Base-by-base conservation (phyloP, 1,140 invertebrate species). In the Pogonognathellus flavescens region DNA sequence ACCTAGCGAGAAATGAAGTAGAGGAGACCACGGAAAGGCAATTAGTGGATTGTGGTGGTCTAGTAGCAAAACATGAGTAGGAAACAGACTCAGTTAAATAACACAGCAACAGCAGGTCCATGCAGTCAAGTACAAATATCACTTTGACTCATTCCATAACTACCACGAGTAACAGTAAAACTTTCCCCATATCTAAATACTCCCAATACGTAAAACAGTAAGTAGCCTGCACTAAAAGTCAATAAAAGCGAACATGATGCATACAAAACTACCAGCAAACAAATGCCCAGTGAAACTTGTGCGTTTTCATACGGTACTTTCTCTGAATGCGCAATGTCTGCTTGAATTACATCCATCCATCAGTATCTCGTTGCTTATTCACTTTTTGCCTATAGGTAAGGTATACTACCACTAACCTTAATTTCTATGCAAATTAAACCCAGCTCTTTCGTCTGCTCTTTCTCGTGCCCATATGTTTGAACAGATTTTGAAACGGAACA, bases 381-480 rank as follows among this genome's bases (percentile, higher is more conserved):
- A 41, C 16, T 76, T 76, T 50, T 10, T n/a, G 14, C 49, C 6
- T 41, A 41, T 76, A 8, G 49, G 41, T n/a, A 76, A 76, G 70
- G 31, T 76, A 31, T 31, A 76, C 70, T n/a, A n/a, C n/a, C n/a
- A n/a, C n/a, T n/a, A n/a, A n/a, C 49, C 70, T 49, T 31, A 76
- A 76, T 76, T 76, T 76, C 70, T 16, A 76, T 76, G 70, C 70
- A 76, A 76, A 76, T 76, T 76, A 41, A n/a, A n/a, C 16, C 31
- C 70, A 76, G 41, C 25, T 49, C 25, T 16, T n/a, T 76, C 14
- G 59, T 62, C 66, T 70, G 1, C 66, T 70, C 11, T 41, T 14
- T 72, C 31, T 76, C 66, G 14, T 13, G 13, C 14, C 31, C 70
- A 18, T 76, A 76, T 76, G 70, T 16, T 76, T 49, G 22, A 76